These are phyloP conservation scores for Tyto alba DNA, from an alignment of 2,113 vertebrate genomes.

Conservation along the genomic window DNA sequence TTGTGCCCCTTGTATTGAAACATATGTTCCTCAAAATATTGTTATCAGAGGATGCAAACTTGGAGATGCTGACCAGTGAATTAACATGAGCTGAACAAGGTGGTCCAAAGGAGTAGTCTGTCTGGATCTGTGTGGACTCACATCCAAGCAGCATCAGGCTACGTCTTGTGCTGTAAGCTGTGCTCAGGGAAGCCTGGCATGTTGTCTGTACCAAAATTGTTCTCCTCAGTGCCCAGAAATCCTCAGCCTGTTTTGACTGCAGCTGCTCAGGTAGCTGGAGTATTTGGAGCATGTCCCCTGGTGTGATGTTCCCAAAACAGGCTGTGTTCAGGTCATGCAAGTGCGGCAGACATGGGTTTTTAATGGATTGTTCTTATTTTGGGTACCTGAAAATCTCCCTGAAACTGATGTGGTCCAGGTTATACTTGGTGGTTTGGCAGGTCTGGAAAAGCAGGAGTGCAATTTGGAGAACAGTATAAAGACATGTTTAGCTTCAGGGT, in stretches of 20 bases:
- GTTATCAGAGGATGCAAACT: background rate
- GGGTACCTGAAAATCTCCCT: background rate
- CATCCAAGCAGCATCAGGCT: background rate
- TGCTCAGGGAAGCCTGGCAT: background rate
- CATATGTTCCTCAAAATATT: background rate
- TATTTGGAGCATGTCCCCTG: background rate
- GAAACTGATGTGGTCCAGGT: background rate
- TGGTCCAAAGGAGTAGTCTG: background rate
- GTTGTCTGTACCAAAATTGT: background rate
- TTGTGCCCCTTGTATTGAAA: background rate
- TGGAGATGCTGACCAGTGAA: background rate
- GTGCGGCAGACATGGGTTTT: background rate
- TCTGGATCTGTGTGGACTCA: fast-evolving
- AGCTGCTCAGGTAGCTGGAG: background rate
- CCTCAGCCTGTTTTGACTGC: background rate
- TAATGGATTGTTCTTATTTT: fast-evolving
- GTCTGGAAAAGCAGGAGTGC: background rate
- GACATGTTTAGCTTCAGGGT: background rate
- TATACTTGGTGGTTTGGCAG: background rate
- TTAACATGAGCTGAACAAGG: background rate
- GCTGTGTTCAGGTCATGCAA: background rate
- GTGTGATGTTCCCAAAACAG: background rate
- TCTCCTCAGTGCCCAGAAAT: background rate
- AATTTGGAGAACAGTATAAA: background rate
- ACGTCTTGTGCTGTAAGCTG: fast-evolving